Conservation (phyloP, 2,888 invertebrate genomes). For the Nowickia ferox region DNA sequence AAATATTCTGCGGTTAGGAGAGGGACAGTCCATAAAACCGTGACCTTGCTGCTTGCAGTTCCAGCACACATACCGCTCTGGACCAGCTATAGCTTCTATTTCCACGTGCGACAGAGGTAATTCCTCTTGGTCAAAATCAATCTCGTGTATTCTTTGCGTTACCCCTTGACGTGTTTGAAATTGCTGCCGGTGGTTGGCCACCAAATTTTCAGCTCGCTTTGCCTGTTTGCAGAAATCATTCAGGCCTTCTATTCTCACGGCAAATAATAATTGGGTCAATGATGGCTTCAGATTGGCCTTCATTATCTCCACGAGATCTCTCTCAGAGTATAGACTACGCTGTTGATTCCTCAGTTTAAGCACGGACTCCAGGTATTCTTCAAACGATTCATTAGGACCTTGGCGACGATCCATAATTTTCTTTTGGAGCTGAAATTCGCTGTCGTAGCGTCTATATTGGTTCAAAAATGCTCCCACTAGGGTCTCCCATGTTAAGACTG, state of each 20-base stretch:
- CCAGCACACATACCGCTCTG: neutral
- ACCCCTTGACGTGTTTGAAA: neutral
- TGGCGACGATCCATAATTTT: no score
- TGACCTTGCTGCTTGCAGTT: neutral
- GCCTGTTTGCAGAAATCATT: slow-evolving; percentile 19
- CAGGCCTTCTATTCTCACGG: neutral
- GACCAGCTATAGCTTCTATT: neutral
- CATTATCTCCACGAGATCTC: slow-evolving; percentile 26
- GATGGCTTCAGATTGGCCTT: slow-evolving; percentile 26
- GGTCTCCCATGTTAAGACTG: no score
- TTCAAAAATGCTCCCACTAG: no score
- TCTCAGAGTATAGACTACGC: neutral
- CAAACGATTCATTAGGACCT: neutral
- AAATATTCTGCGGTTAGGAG: neutral
- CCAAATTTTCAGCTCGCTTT: slow-evolving; percentile 1
- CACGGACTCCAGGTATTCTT: neutral
- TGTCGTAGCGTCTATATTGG: no score
- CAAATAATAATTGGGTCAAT: neutral
- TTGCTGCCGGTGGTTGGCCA: neutral
- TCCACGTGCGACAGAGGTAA: neutral
- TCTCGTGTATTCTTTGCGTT: neutral
- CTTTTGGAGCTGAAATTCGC: no score
- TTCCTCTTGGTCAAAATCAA: neutral
- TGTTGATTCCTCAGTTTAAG: slow-evolving; percentile 22
- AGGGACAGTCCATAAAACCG: neutral